phyloP scores from a whole-genome alignment of 2,888 invertebrate genomes.

The Frankliniella fusca region DNA sequence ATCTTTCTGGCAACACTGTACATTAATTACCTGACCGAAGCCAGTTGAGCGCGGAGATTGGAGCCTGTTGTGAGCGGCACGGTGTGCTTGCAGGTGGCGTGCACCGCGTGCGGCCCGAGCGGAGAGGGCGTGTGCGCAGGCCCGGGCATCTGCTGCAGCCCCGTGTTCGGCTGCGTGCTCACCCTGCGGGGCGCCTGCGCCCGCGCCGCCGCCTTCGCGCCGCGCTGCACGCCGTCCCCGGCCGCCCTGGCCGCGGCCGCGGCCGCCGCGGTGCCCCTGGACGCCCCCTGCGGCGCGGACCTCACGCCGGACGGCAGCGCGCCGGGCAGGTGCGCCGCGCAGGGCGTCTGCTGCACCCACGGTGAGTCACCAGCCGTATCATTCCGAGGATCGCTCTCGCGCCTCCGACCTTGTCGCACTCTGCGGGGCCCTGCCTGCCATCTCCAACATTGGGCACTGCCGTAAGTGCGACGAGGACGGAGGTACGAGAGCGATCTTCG shows the following conservation, averaged over 20 bases:
- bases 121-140: neutral
- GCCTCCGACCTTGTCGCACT: neutral
- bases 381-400: no score
- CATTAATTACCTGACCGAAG: no score
- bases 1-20: no score
- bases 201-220: neutral
- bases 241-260: neutral
- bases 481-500: no score
- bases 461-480: no score
- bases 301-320: constrained; percentile 19
- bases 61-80: no score
- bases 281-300: constrained; percentile 13
- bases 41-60: no score
- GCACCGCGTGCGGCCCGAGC: neutral
- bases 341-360: constrained; percentile 9
- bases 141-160: constrained; percentile 18
- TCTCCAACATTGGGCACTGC: neutral
- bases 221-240: neutral
- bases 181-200: neutral
- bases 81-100: neutral
- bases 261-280: neutral
- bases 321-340: neutral
- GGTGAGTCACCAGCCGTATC: neutral
- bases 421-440: neutral
- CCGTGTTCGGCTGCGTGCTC: neutral